A percentile compares a stretch with the other conserved stretches of the same genome.
Evolutionary conservation across 2,797 vertebrate species (phyloP).

Genomic region (Rhadinocentrus ornatus): DNA sequence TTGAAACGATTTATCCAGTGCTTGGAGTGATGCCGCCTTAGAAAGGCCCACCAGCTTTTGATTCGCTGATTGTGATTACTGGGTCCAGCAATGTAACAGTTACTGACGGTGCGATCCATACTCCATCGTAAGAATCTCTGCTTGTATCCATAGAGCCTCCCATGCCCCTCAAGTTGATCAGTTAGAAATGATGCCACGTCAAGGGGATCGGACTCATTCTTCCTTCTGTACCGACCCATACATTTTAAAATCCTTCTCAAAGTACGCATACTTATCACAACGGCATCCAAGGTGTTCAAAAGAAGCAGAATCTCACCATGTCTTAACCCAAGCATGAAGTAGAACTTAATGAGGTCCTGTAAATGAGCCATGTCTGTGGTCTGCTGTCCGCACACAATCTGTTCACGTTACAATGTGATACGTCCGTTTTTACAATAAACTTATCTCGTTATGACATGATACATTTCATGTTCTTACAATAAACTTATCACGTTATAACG

Average conservation of each 20-base stretch:
- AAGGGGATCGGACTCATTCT: not conserved
- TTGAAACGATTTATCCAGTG: slow-evolving; percentile 30
- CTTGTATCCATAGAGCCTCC: not conserved
- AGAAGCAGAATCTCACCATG: not conserved
- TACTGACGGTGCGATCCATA: not conserved
- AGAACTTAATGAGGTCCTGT: not conserved
- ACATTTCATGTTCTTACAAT: no score
- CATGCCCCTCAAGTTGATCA: not conserved
- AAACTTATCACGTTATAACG: no score
- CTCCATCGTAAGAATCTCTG: slow-evolving; percentile 18
- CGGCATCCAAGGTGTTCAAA: not conserved
- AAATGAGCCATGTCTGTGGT: not conserved
- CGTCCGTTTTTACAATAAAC: no score
- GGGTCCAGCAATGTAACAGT: slow-evolving; percentile 24
- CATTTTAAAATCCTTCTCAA: not conserved
- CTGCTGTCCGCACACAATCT: not conserved
- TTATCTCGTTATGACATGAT: no score
- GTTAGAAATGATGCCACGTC: not conserved
- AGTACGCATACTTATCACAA: not conserved
- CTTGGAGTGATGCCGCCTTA: slow-evolving; percentile 17
- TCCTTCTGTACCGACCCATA: not conserved
- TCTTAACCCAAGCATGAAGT: not conserved
- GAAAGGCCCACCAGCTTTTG: slow-evolving; percentile 41
- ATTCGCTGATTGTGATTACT: slow-evolving; percentile 43
- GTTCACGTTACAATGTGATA: not conserved